Base-by-base conservation (phyloP, 2,113 vertebrate species). In the Agapornis roseicollis region DNA sequence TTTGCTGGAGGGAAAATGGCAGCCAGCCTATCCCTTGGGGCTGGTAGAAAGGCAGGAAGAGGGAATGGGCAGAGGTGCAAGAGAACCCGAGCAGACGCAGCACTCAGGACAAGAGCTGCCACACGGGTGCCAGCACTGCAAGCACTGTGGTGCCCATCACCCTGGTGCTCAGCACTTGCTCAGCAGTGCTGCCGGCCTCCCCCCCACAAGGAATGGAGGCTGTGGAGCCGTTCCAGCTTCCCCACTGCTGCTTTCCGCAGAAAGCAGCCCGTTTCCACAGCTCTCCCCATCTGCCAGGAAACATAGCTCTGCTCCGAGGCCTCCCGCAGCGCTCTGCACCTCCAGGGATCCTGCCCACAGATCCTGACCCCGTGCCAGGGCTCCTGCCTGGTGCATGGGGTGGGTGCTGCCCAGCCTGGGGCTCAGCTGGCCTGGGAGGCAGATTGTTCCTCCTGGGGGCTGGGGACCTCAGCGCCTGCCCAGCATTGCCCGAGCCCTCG, bases 181-280 rank as follows among this genome's bases (percentile, higher is more conserved):
- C 24, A 63, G 73, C 31, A 53, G 46, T 27, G 63, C 31, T 0
- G 0, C 11, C 53, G 77, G 49, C 44, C 25, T n/a, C 60, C 25
- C 66, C 20, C 28, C 66, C 22, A 10, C 0, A 0, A 37, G 80
- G 49, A 85, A 85, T 31, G 58, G 93, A 87, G 81, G 52, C 31
- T 17, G 8, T 1, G 3, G 90, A 61, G 88, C 66, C 52, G 9
- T 46, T 13, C 35, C 55, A 81, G 92, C 13, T 2, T 37, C 78
- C 84, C 71, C 49, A 33, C 7, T 19, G 58, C 89, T 44, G 37
- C 89, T 63, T 93, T 84, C 81, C 50, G 29, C 61, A 49, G 76
- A 83, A 83, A 94, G 58, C 87, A 79, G 89, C 71, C 77, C 88
- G n/a, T 89, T 58, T 33, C 93, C 80, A 39, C 80, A 70, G 71